phyloP scores from a whole-genome alignment of 2,888 invertebrate genomes.

The Coleophora flavipennella region DNA sequence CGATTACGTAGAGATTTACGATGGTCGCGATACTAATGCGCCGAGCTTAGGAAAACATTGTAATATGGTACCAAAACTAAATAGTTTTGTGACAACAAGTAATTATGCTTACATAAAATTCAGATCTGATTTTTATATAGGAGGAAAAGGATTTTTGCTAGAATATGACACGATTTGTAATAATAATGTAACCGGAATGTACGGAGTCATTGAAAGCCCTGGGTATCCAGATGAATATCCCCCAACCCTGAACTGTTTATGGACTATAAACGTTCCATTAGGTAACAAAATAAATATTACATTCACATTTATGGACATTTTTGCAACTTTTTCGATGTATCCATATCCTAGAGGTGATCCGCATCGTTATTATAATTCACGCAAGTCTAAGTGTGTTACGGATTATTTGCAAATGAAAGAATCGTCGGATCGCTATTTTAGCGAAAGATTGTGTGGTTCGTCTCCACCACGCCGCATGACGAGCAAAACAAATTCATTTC shows the following conservation, averaged over 20 bases:
- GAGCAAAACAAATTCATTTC: slow-evolving; percentile 72
- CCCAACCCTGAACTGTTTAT: slow-evolving; percentile 78
- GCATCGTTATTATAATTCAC: neutral
- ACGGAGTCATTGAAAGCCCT: slow-evolving; percentile 89
- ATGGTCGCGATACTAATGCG: slow-evolving; percentile 73
- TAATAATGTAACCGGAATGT: slow-evolving; percentile 73
- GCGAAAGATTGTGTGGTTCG: slow-evolving; percentile 58
- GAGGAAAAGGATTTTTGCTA: slow-evolving; percentile 84
- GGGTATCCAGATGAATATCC: slow-evolving; percentile 83
- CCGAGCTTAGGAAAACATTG: slow-evolving; percentile 78
- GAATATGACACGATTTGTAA: slow-evolving; percentile 82
- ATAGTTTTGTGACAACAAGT: slow-evolving; percentile 68
- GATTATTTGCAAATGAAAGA: slow-evolving; percentile 76
- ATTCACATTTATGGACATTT: slow-evolving; percentile 81
- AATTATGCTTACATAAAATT: slow-evolving; percentile 82
- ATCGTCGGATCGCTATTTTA: slow-evolving; percentile 33
- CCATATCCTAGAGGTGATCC: slow-evolving; percentile 12
- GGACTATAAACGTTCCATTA: slow-evolving; percentile 80
- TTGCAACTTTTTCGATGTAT: neutral
- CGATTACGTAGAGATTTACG: slow-evolving; percentile 80
- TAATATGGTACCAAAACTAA: slow-evolving; percentile 39
- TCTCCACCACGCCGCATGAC: slow-evolving; percentile 64
- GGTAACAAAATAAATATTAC: slow-evolving; percentile 87
- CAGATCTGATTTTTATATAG: slow-evolving; percentile 75
- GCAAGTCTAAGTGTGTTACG: slow-evolving; percentile 50